phyloP scores from a whole-genome alignment of 1,140 invertebrate species.

The Cyphomyrmex costatus region DNA sequence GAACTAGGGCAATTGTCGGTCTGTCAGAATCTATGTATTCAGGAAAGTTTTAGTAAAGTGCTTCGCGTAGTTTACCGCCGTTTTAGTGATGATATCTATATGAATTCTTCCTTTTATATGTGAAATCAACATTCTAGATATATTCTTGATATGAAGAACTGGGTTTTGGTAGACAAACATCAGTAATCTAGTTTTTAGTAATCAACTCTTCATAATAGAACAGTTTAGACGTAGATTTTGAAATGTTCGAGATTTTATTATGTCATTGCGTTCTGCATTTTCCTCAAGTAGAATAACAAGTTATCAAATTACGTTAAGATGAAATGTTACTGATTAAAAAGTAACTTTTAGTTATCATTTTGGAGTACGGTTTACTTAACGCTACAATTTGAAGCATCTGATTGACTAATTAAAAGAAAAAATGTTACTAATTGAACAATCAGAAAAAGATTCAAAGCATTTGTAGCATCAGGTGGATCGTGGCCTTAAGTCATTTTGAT shows the following conservation, averaged over 20 bases:
- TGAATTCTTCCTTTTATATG: constrained; percentile 23
- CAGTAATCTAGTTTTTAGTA: neutral
- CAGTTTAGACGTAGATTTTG: neutral
- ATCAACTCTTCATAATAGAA: neutral
- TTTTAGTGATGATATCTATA: constrained; percentile 51
- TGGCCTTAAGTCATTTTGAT: too few species aligned
- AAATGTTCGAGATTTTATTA: neutral
- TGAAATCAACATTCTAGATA: constrained; percentile 26
- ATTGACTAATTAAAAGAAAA: too few species aligned
- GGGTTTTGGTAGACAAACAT: neutral
- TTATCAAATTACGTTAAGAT: too few species aligned
- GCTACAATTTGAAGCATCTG: too few species aligned
- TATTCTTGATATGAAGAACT: neutral
- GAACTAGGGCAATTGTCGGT: constrained; percentile 58
- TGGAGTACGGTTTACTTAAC: too few species aligned
- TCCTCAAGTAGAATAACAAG: too few species aligned
- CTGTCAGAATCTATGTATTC: constrained; percentile 59
- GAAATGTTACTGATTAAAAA: too few species aligned
- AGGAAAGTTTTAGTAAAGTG: constrained; percentile 55
- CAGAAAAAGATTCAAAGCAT: too few species aligned
- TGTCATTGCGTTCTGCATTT: neutral
- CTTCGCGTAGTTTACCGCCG: constrained; percentile 29
- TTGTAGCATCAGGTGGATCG: too few species aligned
- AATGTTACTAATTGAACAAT: too few species aligned
- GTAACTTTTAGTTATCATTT: too few species aligned